Conservation (phyloP, 2,113 vertebrate genomes). For the Sakesphorus luctuosus region DNA sequence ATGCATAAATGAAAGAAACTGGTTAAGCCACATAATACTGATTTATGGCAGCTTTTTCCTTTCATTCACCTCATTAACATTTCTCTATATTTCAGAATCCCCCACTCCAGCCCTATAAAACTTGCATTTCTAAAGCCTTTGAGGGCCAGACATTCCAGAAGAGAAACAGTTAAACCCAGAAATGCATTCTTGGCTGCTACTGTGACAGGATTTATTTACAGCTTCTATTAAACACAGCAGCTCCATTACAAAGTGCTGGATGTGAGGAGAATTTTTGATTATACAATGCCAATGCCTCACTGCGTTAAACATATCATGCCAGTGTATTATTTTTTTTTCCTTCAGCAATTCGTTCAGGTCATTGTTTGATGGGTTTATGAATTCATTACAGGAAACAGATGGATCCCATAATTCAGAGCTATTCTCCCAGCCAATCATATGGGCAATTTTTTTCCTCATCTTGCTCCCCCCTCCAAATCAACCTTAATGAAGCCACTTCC, state of each 20-base stretch:
- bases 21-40: slow-evolving; percentile 60
- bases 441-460: slow-evolving; percentile 20
- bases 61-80: slow-evolving; percentile 58
- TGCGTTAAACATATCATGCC: slow-evolving; percentile 64
- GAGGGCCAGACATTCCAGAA: slow-evolving; percentile 50
- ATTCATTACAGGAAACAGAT: slow-evolving; percentile 80
- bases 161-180: slow-evolving; percentile 69
- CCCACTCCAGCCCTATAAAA: background rate
- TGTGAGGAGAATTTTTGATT: slow-evolving; percentile 85
- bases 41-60: slow-evolving; percentile 62
- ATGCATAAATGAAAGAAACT: slow-evolving; percentile 67
- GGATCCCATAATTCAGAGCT: slow-evolving; percentile 74
- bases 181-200: slow-evolving; percentile 71
- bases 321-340: slow-evolving; percentile 66
- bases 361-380: slow-evolving; percentile 79
- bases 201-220: slow-evolving; percentile 75
- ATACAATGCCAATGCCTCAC: slow-evolving; percentile 75
- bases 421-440: slow-evolving; percentile 72
- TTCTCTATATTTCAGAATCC: background rate
- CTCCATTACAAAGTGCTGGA: slow-evolving; percentile 79
- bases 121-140: slow-evolving; percentile 30
- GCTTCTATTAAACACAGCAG: slow-evolving; percentile 76
- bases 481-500: slow-evolving; percentile 69
- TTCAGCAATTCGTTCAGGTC: slow-evolving; percentile 72
- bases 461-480: slow-evolving; percentile 26